Evolutionary conservation across 1,140 invertebrate genomes (phyloP).

Genomic region (Hypsibius dujardini): DNA sequence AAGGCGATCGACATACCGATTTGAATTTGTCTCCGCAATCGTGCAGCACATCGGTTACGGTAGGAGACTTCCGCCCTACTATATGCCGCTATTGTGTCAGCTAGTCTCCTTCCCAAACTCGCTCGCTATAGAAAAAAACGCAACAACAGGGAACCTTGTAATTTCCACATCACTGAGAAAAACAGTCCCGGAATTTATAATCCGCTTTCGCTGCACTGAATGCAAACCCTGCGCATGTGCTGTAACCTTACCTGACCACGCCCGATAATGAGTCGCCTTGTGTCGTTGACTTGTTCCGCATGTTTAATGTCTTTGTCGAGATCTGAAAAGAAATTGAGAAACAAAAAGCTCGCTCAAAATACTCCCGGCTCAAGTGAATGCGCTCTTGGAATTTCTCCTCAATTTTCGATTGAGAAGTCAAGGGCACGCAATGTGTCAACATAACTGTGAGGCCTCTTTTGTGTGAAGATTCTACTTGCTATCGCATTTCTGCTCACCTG

Average conservation of each 20-base stretch:
- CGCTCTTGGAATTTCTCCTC: too few relatives aligned
- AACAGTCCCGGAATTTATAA: too few relatives aligned
- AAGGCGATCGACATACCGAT: neutral
- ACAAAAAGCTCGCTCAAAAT: neutral
- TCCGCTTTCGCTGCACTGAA: neutral
- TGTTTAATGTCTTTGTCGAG: neutral
- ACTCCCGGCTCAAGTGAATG: neutral
- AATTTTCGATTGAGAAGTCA: too few relatives aligned
- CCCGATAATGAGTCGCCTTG: neutral
- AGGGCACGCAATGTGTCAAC: too few relatives aligned
- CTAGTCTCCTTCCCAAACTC: neutral
- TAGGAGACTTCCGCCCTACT: neutral
- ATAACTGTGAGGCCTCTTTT: too few relatives aligned
- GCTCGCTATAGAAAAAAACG: neutral
- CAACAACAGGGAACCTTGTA: neutral
- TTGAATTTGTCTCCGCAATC: neutral
- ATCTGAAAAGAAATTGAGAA: neutral
- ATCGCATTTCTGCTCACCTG: neutral
- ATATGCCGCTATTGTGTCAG: neutral
- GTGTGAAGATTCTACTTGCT: too few relatives aligned
- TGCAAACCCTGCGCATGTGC: neutral
- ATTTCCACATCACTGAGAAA: too few relatives aligned
- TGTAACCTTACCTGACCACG: neutral
- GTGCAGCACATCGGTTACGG: neutral
- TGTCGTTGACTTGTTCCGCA: neutral